Base-by-base conservation (phyloP, 2,888 invertebrate genomes). In the Pachycephus smyrnensis region DNA sequence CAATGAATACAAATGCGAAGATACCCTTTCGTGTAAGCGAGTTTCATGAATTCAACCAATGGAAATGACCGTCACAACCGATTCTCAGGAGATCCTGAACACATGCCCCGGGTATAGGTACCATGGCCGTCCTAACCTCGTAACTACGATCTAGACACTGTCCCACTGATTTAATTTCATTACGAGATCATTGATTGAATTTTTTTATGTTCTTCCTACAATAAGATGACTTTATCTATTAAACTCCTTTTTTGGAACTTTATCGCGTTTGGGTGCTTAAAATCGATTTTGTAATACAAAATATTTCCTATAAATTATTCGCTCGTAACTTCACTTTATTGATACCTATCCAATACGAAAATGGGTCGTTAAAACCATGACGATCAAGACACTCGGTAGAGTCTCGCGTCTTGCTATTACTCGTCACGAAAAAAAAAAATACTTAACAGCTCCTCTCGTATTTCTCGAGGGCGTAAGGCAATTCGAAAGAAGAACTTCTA, bases 1-100 rank as follows among this genome's bases (percentile, higher is more conserved):
- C 32, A 32, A 71, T 69, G 71, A 69, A 69, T 69, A 69, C 31
- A 32, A 69, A 69, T 71, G 31, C 31, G 31, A 32, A 71, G 71
- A 15, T 23, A 55, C 23, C 55, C 31, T 71, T 71, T 32, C 71
- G 71, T 9, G 71, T 3, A 23, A 23, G 23, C 40, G 15, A 23
- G 2, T 55, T 55, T 55, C 23, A 2, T 23, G 55, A 55, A 23
- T 55, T 9, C 55, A 9, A 1, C 55, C 55, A 55, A 55, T 55
- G 55, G 23, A 55, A 55, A 55, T 23, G 9, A 9, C 55, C 55
- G 55, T 23, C 55, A 9, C 23, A 23, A 55, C 23, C 6, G 6
- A 55, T 55, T 55, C 9, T 9, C 55, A 9, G 35, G 4, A 35
- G 4, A 35, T 6, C 9, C 35, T 35, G 35, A 35, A 35, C 35